phyloP scores from a whole-genome alignment of 2,113 vertebrate genomes.

The Seriola dumerili region DNA sequence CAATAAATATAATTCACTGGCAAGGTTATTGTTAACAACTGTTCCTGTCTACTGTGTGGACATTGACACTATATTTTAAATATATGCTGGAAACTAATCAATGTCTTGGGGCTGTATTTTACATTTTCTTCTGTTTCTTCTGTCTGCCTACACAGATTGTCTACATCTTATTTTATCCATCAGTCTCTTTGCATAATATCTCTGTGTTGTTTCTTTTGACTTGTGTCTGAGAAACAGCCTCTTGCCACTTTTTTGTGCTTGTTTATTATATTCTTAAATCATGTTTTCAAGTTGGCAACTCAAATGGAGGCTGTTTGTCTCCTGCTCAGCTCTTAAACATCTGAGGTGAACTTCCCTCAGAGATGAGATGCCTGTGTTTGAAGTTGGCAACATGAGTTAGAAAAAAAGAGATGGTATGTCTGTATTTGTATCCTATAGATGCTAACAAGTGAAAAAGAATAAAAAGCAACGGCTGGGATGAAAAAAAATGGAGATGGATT shows the following conservation, averaged over 20 bases:
- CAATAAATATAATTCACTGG: conserved; percentile 26
- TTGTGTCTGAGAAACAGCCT: neutral
- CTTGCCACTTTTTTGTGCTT: neutral
- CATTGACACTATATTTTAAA: neutral
- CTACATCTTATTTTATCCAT: neutral
- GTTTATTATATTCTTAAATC: neutral
- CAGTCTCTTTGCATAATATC: neutral
- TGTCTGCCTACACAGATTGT: neutral
- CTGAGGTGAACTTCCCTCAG: neutral
- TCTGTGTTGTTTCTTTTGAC: neutral
- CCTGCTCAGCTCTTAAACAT: neutral
- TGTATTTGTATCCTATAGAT: neutral
- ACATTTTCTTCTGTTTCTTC: neutral
- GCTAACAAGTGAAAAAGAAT: neutral
- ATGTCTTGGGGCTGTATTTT: neutral
- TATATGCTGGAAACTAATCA: neutral
- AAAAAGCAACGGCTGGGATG: neutral
- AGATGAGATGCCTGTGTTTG: neutral
- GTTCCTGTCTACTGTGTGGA: neutral
- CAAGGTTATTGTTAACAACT: conserved; percentile 21
- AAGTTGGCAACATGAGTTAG: neutral
- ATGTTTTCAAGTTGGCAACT: conserved; percentile 9
- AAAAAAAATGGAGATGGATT: neutral
- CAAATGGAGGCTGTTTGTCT: neutral
- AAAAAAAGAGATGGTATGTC: neutral